phyloP scores from a whole-genome alignment of 2,113 vertebrate genomes.

The Chaetodon trifascialis region DNA sequence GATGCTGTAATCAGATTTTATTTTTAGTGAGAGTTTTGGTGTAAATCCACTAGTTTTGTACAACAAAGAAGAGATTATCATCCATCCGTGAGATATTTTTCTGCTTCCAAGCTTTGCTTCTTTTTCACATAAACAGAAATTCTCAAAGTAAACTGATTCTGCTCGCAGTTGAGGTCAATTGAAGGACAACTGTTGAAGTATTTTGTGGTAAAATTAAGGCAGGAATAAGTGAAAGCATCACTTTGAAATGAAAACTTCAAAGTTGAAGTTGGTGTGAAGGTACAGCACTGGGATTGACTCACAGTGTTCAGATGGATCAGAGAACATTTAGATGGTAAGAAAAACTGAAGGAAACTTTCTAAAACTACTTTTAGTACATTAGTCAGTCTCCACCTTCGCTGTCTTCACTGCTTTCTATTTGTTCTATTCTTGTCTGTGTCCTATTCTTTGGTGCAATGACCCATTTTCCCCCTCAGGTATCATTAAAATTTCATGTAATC shows the following conservation, averaged over 20 bases:
- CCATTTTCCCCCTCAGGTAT: conserved; percentile 34
- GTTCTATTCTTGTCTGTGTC: conserved; percentile 27
- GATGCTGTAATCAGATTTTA: not conserved
- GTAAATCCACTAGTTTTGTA: not conserved
- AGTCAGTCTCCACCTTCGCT: not conserved
- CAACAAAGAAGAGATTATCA: too few species aligned
- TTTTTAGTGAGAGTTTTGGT: not conserved
- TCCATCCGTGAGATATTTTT: not conserved
- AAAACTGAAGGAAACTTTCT: conserved; percentile 1
- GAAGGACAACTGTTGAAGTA: not conserved
- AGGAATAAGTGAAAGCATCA: not conserved
- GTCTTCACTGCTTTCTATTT: conserved; percentile 27
- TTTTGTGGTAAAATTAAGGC: not conserved
- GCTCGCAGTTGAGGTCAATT: not conserved
- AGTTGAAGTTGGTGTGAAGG: not conserved
- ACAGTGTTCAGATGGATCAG: conserved; percentile 3
- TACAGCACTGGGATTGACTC: not conserved
- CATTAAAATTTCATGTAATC: conserved; percentile 46
- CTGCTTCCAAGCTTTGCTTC: not conserved
- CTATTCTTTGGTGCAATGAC: conserved; percentile 23
- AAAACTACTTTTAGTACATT: not conserved
- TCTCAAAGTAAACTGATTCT: not conserved
- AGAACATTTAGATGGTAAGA: conserved; percentile 3
- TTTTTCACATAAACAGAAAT: not conserved
- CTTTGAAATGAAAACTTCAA: not conserved